Base-by-base conservation (phyloP, 2,113 vertebrate genomes). In the Australoheros scitulus region DNA sequence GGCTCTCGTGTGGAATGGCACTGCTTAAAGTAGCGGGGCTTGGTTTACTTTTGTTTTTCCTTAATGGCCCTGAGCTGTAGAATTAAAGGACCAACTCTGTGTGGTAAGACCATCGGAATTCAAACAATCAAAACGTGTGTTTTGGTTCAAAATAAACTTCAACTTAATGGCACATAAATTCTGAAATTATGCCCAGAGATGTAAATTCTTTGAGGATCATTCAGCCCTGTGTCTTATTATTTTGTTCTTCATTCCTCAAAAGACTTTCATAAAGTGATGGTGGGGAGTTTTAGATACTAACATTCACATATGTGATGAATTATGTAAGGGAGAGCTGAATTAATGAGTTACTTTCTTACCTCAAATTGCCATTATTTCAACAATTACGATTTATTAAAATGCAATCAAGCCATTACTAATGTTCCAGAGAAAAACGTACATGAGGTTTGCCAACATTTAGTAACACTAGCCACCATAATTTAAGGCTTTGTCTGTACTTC, bases 121-220 rank as follows among this genome's bases (percentile, higher is more conserved):
- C 87, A 91, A 92, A 89, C 86, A 83, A 29, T 68, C 72, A 32
- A 83, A 89, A 87, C 1, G 38, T 80, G 76, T 85, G 88, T 87
- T 83, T 82, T 65, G 82, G 22, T 81, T 82, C 26, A 24, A 86
- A 85, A 88, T 82, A 83, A 91, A 89, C 81, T 56, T 52, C 11
- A 76, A 83, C 50, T 60, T 61, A 50, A 86, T 68, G 41, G 80
- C 61, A 26, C 41, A 43, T 18, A 56, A 80, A 38, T 60, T 38
- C 24, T 20, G 18, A 59, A 74, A 76, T 63, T 7, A 80, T 77
- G n/a, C 68, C 79, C 52, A 17, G 85, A 81, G 87, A 79, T 80
- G 57, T 58, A 9, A 36, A 80, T 18, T 61, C 58, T 70, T 76
- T 32, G 52, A 11, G 50, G 47, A 34, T 61, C 29, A 18, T 36